Conservation (phyloP, 2,888 invertebrate species). For the Dinocampus coccinellae region DNA sequence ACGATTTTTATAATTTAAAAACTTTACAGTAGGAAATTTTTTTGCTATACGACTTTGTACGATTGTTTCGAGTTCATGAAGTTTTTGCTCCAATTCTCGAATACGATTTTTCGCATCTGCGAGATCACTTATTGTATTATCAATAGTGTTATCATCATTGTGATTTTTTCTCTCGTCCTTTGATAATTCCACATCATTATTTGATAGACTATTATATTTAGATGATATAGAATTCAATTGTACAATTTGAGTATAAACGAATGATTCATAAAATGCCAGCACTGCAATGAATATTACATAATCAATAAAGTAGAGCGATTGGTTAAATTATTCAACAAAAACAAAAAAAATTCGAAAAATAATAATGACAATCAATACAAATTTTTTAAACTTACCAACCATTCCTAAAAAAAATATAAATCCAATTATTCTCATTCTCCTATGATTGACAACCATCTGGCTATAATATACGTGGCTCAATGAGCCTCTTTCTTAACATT, state of each 20-base stretch:
- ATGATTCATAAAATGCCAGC: constrained; percentile 68
- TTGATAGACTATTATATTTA: constrained; percentile 28
- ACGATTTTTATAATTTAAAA: constrained; percentile 90
- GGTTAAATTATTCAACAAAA: neutral
- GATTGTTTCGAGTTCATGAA: constrained; percentile 79
- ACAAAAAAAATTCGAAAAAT: neutral
- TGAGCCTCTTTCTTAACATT: neutral
- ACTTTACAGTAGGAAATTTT: constrained; percentile 91
- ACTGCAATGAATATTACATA: constrained; percentile 57
- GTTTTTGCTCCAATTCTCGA: constrained; percentile 79
- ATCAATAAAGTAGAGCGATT: neutral
- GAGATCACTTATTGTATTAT: constrained; percentile 69
- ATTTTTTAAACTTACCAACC: constrained; percentile 56
- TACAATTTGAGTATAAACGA: constrained; percentile 63
- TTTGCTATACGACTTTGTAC: constrained; percentile 75
- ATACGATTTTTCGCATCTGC: constrained; percentile 77
- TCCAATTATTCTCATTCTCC: constrained; percentile 65
- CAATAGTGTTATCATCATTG: constrained; percentile 41
- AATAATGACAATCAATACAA: neutral
- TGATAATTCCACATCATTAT: constrained; percentile 3
- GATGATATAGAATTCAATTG: constrained; percentile 25
- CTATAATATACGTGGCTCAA: constrained; percentile 23
- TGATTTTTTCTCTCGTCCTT: neutral
- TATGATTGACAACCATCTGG: constrained; percentile 60
- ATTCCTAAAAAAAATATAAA: constrained; percentile 59